Evolutionary conservation across 2,113 vertebrate species (phyloP), one percentile per base, ranked within the genome.

Genomic region (Phalacrocorax brasilianus): DNA sequence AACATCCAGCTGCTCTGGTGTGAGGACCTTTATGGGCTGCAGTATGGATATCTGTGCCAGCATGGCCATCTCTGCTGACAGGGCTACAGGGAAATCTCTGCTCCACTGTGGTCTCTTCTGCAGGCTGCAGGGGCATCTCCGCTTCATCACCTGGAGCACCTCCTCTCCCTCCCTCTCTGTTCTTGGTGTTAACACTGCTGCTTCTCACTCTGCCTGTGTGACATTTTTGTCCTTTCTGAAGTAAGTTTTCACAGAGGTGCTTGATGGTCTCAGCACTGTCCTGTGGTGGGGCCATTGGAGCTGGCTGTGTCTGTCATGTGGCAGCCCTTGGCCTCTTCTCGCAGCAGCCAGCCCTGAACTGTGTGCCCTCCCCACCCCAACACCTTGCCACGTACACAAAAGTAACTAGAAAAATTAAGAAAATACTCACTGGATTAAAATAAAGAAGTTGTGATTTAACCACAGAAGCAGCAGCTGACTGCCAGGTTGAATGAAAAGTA

Each of bases 291-390:
- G n/a, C 49, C 56, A 49, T 5, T 32, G 72, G 45, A 62, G n/a
- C 40, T 42, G n/a, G 14, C 40, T 16, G 6, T 71, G 35, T 38
- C 58, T 50, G 35, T 50, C 26, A 33, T 2, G 1, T 19, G 27
- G 42, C 55, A 70, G 62, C 32, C 38, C 35, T 45, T 58, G 33
- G 19, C 27, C 38, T n/a, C 47, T 76, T 55, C 28, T 59, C 23
- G 45, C 13, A 47, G 59, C 61, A 40, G 45, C 21, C 33, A 44
- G 33, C 38, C 21, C 59, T 52, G 9, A 59, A 40, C 8, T 1
- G 0, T 0, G 1, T 2, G 6, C 22, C 49, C 11, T 20, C 6
- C 7, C 33, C 6, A 3, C 12, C 13, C 8, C 23, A 66, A 5
- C 27, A 28, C 44, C 8, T 30, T 45, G 50, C 26, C 24, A 72